Conservation (phyloP, 2,888 invertebrate genomes). For the Caenorhabditis sp. region DNA sequence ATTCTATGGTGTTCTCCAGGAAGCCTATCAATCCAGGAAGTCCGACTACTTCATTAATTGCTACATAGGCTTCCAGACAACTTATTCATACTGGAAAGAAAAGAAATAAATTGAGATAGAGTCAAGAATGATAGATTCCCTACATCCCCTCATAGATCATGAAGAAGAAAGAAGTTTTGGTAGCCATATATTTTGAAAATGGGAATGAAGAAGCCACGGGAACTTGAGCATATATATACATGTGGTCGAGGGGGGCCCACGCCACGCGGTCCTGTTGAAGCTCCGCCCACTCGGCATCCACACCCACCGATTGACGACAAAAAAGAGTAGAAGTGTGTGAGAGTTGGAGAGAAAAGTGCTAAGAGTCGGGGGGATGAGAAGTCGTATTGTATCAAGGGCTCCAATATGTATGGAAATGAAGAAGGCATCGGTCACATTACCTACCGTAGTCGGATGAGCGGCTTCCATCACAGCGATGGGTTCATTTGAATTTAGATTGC, state of each 20-base stretch:
- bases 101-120: too few relatives aligned
- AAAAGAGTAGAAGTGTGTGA: conserved; percentile 1
- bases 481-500: conserved; percentile 51
- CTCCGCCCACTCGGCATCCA: conserved; percentile 30
- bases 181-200: conserved; percentile 11
- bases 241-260: background rate
- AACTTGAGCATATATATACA: conserved; percentile 32
- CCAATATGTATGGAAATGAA: conserved; percentile 48
- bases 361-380: background rate
- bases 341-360: background rate
- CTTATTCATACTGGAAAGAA: too few relatives aligned
- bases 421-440: background rate
- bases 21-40: too few relatives aligned
- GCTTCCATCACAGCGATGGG: conserved; percentile 15
- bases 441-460: conserved; percentile 6
- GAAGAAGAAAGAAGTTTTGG: too few relatives aligned
- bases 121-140: too few relatives aligned
- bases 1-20: too few relatives aligned
- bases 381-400: conserved; percentile 13
- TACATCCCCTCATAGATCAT: too few relatives aligned
- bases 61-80: too few relatives aligned
- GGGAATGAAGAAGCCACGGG: background rate
- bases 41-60: too few relatives aligned
- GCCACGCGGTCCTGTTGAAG: conserved; percentile 30
- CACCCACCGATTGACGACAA: conserved; percentile 38